Evolutionary conservation across 2,888 invertebrate species (phyloP).

Genomic region (Caradrina clavipalpis): DNA sequence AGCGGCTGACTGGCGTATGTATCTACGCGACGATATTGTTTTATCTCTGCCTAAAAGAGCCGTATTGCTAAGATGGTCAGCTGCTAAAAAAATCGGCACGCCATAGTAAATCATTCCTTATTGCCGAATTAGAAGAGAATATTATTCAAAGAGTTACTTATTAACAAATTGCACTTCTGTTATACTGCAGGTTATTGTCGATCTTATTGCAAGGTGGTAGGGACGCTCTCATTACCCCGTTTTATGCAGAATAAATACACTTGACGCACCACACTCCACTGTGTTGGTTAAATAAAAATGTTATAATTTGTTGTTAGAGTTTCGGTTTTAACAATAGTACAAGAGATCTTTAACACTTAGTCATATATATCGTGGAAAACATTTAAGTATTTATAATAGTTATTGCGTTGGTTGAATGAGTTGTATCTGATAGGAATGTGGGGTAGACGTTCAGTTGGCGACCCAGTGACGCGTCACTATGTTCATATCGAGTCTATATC

Average conservation of each 20-base stretch:
- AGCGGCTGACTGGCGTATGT: neutral
- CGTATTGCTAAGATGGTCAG: neutral
- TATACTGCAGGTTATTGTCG: slow-evolving; percentile 13
- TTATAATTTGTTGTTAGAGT: too few species aligned
- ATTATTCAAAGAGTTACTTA: slow-evolving; percentile 30
- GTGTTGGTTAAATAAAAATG: neutral
- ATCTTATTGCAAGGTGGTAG: slow-evolving; percentile 2
- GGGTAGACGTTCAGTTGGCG: neutral
- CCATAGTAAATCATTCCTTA: slow-evolving; percentile 28
- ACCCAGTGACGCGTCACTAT: neutral
- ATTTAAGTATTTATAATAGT: neutral
- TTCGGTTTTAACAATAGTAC: too few species aligned
- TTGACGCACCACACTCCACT: neutral
- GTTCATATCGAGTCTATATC: slow-evolving; percentile 47
- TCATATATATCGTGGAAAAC: too few species aligned
- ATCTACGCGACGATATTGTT: neutral
- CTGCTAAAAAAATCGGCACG: slow-evolving; percentile 5
- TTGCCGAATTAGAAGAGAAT: slow-evolving; percentile 13
- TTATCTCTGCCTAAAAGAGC: neutral
- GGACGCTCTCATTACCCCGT: neutral
- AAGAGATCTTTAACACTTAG: neutral
- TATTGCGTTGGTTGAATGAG: neutral
- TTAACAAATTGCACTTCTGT: neutral
- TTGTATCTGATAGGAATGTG: slow-evolving; percentile 24
- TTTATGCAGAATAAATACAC: neutral